These are phyloP conservation scores for Pipa parva DNA, from an alignment of 2,113 vertebrate genomes.

Conservation along the genomic window DNA sequence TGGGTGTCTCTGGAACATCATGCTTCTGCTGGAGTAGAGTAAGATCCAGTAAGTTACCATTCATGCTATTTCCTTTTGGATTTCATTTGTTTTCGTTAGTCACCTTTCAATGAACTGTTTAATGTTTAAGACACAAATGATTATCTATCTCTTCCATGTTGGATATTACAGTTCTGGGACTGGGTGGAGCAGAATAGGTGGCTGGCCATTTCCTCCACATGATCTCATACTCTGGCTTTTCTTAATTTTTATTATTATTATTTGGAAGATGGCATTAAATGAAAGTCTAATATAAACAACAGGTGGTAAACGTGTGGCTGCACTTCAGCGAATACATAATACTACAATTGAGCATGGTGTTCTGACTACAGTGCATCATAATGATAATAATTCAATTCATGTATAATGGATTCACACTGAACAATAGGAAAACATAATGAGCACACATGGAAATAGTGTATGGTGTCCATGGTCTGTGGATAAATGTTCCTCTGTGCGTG, in stretches of 20 bases:
- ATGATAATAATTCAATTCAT: background rate
- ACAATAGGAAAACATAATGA: background rate
- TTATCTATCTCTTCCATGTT: background rate
- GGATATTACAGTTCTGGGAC: background rate
- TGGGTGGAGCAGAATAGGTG: background rate
- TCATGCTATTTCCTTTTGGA: background rate
- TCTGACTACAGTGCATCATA: background rate
- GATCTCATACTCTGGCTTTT: background rate
- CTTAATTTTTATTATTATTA: no score
- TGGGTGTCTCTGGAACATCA: no score
- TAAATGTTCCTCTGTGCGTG: conserved; percentile 13
- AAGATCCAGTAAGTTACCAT: conserved; percentile 40
- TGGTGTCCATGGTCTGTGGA: conserved; percentile 14
- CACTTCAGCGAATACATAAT: background rate
- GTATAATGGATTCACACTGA: background rate
- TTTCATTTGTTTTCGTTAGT: background rate
- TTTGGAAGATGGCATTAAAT: background rate
- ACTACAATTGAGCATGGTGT: background rate
- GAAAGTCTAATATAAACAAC: no score
- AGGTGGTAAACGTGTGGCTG: no score
- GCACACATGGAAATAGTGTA: conserved; percentile 14
- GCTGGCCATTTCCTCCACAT: background rate
- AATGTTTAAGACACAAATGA: background rate
- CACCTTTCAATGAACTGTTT: conserved; percentile 1
- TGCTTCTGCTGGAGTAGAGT: conserved; percentile 40